Base-by-base conservation (phyloP, 1,140 invertebrate species). In the Oryctes rhinoceros region DNA sequence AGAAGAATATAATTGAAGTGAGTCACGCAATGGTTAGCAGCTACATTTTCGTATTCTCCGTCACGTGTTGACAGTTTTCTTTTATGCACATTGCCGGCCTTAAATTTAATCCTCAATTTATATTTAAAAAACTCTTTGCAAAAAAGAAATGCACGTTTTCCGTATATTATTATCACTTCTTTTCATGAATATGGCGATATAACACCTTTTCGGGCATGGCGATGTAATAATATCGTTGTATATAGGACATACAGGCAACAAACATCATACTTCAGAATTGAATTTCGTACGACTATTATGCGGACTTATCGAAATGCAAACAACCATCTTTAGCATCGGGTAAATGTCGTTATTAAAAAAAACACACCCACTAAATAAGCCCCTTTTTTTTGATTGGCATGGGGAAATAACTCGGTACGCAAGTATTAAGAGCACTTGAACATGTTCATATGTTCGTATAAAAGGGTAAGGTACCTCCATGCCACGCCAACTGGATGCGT, bases 331-430 rank as follows among this genome's bases (percentile, higher is more conserved):
- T 53, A 53, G n/a, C 49, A 53, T 3, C 13, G 49, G 49, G 49
- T 53, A 53, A 53, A 53, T 53, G 49, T 53, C 49, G 49, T 53
- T 53, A 53, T 53, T 53, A 53, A 53, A 53, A 53, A 53, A 53
- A 53, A 53, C 49, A 53, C 49, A 53, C 49, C 49, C 49, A 53
- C 49, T 53, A 53, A 53, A 53, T 53, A 53, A 53, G 49, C 11
- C 49, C 49, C 49, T 53, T 13, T 53, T n/a, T 30, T 53, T 53
- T 53, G 49, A 53, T 53, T 53, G n/a, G 11, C 13, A 53, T 53
- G 49, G 49, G 13, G 49, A 53, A 18, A 18, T 18, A 15, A 10
- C 39, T 44, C 39, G 11, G n/a, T 53, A 53, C n/a, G n/a, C 49
- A 53, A 53, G 4, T 53, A 53, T 18, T 53, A 53, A 53, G 13